Conservation (phyloP, 2,888 invertebrate genomes). For the Hanleya hanleyi region DNA sequence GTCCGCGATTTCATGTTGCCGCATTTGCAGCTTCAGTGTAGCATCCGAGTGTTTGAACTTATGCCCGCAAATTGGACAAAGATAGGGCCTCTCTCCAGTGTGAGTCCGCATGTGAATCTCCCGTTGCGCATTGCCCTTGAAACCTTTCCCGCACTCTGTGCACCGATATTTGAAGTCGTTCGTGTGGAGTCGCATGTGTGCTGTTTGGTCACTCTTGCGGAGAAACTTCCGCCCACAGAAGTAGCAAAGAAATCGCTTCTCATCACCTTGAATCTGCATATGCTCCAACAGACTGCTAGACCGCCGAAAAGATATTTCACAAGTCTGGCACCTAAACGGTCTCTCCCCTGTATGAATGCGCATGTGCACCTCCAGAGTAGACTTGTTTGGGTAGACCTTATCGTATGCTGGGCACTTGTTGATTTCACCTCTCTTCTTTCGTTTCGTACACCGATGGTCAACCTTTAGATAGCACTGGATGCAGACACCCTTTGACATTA, state of each 20-base stretch:
- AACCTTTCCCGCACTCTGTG: background rate
- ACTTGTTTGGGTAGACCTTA: background rate
- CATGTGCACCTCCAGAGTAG: background rate
- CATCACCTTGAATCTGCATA: background rate
- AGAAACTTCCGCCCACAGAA: background rate
- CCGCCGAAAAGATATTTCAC: background rate
- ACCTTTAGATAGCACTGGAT: slow-evolving; percentile 1
- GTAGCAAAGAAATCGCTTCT: background rate
- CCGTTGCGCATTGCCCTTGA: background rate
- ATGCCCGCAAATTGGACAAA: background rate
- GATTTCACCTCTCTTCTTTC: background rate
- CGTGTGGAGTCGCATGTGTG: background rate
- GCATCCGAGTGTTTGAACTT: background rate
- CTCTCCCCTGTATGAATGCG: background rate
- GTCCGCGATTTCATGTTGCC: background rate
- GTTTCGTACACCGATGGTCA: background rate
- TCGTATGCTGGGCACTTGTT: background rate
- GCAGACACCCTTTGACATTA: no score
- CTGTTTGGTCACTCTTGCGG: background rate
- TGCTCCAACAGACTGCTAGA: background rate
- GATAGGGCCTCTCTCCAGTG: background rate
- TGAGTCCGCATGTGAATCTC: background rate
- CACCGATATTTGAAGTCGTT: background rate
- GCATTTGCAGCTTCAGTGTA: background rate
- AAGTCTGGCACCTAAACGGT: background rate